These are phyloP conservation scores for Mormyrus proboscirostris DNA, from an alignment of 2,797 vertebrate genomes.

Conservation along the genomic window DNA sequence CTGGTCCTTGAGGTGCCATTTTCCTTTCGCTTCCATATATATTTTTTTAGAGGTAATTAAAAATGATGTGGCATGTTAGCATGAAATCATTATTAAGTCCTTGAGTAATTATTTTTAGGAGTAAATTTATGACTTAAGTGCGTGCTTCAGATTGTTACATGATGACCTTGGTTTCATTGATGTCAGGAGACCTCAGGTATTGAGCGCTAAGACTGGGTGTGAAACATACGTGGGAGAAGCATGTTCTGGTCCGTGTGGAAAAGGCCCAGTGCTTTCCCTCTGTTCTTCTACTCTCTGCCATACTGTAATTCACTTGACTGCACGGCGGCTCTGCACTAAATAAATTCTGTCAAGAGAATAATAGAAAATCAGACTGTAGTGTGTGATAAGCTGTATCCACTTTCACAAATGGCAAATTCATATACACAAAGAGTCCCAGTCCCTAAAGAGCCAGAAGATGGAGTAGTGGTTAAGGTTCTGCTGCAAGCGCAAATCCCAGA, in stretches of 20 bases:
- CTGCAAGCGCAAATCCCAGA: neutral
- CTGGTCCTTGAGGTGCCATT: neutral
- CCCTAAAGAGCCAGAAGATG: neutral
- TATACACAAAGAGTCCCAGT: neutral
- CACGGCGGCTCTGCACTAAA: neutral
- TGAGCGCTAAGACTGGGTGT: neutral
- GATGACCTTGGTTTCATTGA: slow-evolving; percentile 55
- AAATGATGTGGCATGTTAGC: slow-evolving; percentile 58
- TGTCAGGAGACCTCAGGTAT: slow-evolving; percentile 36
- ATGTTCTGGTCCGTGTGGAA: neutral
- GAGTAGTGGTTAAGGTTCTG: neutral
- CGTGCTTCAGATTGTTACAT: slow-evolving; percentile 52
- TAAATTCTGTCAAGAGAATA: neutral
- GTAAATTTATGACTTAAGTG: slow-evolving; percentile 59
- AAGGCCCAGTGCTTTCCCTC: neutral
- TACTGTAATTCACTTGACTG: neutral
- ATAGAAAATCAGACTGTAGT: neutral
- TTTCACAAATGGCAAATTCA: neutral
- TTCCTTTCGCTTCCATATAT: slow-evolving; percentile 30
- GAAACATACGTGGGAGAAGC: neutral
- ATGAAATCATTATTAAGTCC: slow-evolving; percentile 57
- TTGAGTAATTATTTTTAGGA: slow-evolving; percentile 50
- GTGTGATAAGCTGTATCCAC: neutral
- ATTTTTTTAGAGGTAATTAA: slow-evolving; percentile 59
- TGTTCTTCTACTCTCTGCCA: neutral